Evolutionary conservation across 2,888 invertebrate species (phyloP), one percentile per base, ranked within the genome.

Genomic region (Oligia latruncula): DNA sequence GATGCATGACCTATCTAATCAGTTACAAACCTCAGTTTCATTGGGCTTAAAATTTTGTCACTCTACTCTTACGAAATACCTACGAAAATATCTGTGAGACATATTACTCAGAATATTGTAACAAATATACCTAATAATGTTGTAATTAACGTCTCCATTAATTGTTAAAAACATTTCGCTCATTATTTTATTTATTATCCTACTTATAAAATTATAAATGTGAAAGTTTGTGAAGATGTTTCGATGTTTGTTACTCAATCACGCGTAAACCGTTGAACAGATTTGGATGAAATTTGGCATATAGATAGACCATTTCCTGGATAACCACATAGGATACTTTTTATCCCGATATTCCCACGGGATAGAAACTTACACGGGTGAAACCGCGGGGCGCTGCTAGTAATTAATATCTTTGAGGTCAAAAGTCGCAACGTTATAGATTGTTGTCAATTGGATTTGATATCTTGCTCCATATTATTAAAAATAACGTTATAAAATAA

Each of bases 351-450:
- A 40, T 40, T 40, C 4, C 40, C 40, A 40, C 40, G 40, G 40
- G 40, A 40, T 40, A 6, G 40, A 40, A 40, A 40, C 5, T 40
- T 40, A 40, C 4, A 5, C 40, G 40, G 40, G 40, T 40, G 40
- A 40, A 40, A 40, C 40, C 40, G 40, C 40, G 5, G 5, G 40
- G 5, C 40, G 0, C 40, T 40, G 40, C 40, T 40, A 6, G 40
- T 71, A 85, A 85, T 85, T 85, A 82, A 85, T 82, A 82, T 74
- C 60, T 55, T 9, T n/a, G 15, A 49, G 82, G 74, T 74, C 74
- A 85, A 43, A 74, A 71, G 81, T 15, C 58, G 13, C 4, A n/a
- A 13, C 86, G 66, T 66, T 86, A 85, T 13, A 49, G 70, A 70
- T 85, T 55, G 9, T 23, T 66, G 84, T 49, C 80, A 67, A 80